Base-by-base conservation (phyloP, 2,888 invertebrate genomes). In the Cataglyphis livida region DNA sequence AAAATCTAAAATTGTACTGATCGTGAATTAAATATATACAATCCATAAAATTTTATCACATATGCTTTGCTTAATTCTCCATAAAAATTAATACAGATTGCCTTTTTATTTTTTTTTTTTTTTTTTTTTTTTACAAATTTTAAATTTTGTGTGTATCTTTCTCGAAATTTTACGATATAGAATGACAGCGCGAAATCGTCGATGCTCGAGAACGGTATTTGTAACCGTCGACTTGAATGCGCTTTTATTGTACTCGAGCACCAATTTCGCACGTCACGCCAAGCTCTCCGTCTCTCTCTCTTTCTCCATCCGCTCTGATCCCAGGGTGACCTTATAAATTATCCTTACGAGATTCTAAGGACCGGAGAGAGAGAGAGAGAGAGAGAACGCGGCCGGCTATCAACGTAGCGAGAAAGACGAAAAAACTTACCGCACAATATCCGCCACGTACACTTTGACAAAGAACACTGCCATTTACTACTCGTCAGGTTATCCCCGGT, bases 391-490 rank as follows among this genome's bases (percentile, higher is more conserved):
- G 51, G 57, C 78, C 79, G 73, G 38, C 75, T 79, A 62, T 84
- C 74, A 76, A 59, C 74, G 81, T 48, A 25, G 57, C 64, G 57
- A 59, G 51, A 82, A 70, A 84, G 83, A 84, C 75, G 85, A 87
- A 89, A 89, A 90, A 87, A 89, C 87, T 88, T 88, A 84, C 76
- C 84, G 85, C 82, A 18, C n/a, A 85, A 90, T 90, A 90, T 88
- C 82, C 82, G 85, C 82, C 88, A 82, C 79, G 83, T 71, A 74
- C 82, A 83, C 78, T 54, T 82, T 82, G 88, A 85, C 86, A 83
- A 86, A 85, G 88, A 82, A 81, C 86, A 79, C 38, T 57, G 68
- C 83, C 88, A 83, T 88, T 88, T 87, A 75, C 84, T 48, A 85
- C 59, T 65, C 83, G 65, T 61, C 59, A 71, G 75, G 64, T 65